Base-by-base conservation (phyloP, 2,113 vertebrate genomes). In the Boulengeromyrus knoepffleri region DNA sequence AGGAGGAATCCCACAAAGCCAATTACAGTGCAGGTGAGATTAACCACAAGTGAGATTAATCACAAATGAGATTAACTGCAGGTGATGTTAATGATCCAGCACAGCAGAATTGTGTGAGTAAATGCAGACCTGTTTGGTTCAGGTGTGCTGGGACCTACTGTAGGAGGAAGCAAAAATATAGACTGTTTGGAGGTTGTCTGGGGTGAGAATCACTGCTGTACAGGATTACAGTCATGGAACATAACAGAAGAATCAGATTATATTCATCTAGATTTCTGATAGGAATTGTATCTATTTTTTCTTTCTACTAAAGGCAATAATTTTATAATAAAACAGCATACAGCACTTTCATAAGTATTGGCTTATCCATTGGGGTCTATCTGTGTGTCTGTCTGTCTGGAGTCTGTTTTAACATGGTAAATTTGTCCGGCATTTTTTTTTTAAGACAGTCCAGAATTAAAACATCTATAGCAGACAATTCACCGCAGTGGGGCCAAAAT, bases 11-110 rank as follows among this genome's bases (percentile, higher is more conserved):
- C 92, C 0, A 91, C 94, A 77, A 96, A 96, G 45, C 97, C 97
- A 49, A 90, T 99, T 91, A 95, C 95, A 52, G 91, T 99, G 88
- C 95, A 98, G 98, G 98, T 98, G 93, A 96, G 92, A 90, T 46
- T 42, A 88, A 88, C 27, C 42, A 47, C 47, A 98, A 97, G 98
- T 98, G 93, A 96, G 92, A 90, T 42, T 42, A 88, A 77, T 83
- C 42, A 47, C 47, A 98, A 97, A 98, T 98, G 93, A 96, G 92
- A 90, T 42, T 42, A 88, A 77, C 49, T 15, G 42, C 47, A 50
- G 84, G 45, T 27, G 45, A 77, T 42, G 5, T 46, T 24, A 49
- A 13, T 50, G 47, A 21, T n/a, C 31, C 46, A 45, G 36, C 80
- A 84, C 36, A 12, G 39, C 80, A 46, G 80, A 84, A 84, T 24